These are phyloP conservation scores for Ahaetulla prasina DNA, from an alignment of 2,113 vertebrate species.

Conservation along the genomic window DNA sequence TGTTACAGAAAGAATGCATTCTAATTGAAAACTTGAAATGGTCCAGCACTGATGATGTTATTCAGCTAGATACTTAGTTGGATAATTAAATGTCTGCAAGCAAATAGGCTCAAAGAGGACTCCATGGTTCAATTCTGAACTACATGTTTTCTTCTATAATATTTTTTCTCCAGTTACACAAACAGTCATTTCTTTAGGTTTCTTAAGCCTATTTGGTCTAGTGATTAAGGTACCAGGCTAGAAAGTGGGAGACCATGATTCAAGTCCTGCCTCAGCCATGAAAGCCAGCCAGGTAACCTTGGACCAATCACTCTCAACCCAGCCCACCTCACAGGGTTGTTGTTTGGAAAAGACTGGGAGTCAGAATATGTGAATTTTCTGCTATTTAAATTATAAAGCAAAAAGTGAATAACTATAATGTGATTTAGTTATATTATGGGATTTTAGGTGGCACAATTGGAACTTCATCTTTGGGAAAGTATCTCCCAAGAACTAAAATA, in stretches of 20 bases:
- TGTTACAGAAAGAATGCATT: not conserved
- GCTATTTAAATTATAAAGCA: not conserved
- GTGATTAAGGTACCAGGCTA: not conserved
- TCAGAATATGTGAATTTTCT: slow-evolving; percentile 10
- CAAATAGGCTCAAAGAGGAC: not conserved
- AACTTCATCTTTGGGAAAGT: not conserved
- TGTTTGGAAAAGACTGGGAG: not conserved
- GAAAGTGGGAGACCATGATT: not conserved
- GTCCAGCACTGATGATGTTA: slow-evolving; percentile 1
- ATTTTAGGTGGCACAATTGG: not conserved
- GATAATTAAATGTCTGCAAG: not conserved
- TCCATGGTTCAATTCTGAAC: not conserved
- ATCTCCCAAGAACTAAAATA: not conserved
- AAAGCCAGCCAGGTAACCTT: not conserved
- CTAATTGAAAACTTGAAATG: slow-evolving; percentile 37
- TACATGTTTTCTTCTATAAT: not conserved
- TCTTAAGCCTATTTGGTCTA: slow-evolving; percentile 48
- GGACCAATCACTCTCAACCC: not conserved
- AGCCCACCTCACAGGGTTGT: not conserved
- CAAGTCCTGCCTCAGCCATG: not conserved
- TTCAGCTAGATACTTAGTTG: not conserved
- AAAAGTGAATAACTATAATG: slow-evolving; percentile 2
- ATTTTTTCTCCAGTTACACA: slow-evolving; percentile 47
- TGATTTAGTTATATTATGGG: not conserved
- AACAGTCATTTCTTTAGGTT: slow-evolving; percentile 43